Percentiles rank a stretch among this genome's conserved stretches.
phyloP scores from a whole-genome alignment of 2,888 invertebrate genomes.

The Neoaliturus tenellus region DNA sequence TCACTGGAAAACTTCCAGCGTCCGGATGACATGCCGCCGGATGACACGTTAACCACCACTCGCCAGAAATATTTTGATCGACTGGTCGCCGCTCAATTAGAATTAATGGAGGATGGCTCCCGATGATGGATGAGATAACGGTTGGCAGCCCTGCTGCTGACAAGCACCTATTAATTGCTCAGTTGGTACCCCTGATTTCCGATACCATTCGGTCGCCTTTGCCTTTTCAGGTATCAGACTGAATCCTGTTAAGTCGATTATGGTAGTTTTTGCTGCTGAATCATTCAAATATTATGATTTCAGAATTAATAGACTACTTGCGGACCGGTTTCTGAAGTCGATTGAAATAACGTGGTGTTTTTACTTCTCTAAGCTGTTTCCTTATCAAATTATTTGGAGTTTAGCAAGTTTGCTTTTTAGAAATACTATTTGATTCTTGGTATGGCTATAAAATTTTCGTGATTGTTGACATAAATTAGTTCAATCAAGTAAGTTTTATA shows the following conservation, averaged over 20 bases:
- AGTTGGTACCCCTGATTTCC: conserved; percentile 19
- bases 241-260: conserved; percentile 7
- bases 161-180: conserved; percentile 42
- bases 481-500: too few species aligned
- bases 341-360: too few species aligned
- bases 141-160: background rate
- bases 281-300: background rate
- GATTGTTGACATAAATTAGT: too few species aligned
- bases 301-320: too few species aligned
- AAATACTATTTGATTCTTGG: too few species aligned
- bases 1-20: conserved; percentile 1
- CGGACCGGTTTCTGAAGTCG: too few species aligned
- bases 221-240: background rate
- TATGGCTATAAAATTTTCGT: too few species aligned
- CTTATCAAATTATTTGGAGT: too few species aligned
- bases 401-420: too few species aligned
- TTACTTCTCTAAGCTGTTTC: too few species aligned
- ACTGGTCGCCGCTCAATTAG: conserved; percentile 41
- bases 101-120: conserved; percentile 46
- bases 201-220: background rate
- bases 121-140: conserved; percentile 44
- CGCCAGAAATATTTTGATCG: conserved; percentile 50
- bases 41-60: conserved; percentile 45
- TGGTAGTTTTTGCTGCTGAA: background rate
- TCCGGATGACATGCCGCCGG: background rate